A percentile compares a stretch with the other conserved stretches of the same genome.
Conservation (phyloP, 2,888 invertebrate genomes). For the Orchesella flavescens region DNA sequence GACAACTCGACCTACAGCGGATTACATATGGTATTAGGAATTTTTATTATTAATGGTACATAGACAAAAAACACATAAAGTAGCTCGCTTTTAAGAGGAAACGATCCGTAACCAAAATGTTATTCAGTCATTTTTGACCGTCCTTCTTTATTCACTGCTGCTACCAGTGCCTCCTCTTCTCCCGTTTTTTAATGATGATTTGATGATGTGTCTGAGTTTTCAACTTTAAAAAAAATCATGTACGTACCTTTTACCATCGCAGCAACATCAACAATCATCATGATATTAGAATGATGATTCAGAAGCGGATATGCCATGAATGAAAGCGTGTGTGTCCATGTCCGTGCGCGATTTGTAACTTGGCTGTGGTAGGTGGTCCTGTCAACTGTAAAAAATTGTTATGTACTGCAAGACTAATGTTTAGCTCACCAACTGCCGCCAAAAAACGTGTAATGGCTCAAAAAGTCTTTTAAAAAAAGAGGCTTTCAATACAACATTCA, state of each 20-base stretch:
- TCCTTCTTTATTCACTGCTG: slow-evolving; percentile 16
- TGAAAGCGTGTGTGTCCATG: slow-evolving; percentile 25
- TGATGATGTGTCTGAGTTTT: slow-evolving; percentile 51
- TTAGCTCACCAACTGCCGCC: slow-evolving; percentile 3
- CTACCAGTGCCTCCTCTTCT: no score
- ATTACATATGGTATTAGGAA: background rate
- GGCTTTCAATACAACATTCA: background rate
- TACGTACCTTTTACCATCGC: background rate
- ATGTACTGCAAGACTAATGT: no score
- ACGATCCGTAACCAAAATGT: slow-evolving; percentile 40
- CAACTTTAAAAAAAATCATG: slow-evolving; percentile 43
- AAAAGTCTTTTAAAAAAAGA: background rate
- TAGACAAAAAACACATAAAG: background rate
- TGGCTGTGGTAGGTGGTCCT: slow-evolving; percentile 59
- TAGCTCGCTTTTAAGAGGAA: slow-evolving; percentile 31
- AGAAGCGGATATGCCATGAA: background rate
- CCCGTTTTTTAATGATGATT: slow-evolving; percentile 48
- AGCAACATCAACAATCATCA: background rate
- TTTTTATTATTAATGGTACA: slow-evolving; percentile 1
- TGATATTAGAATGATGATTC: no score
- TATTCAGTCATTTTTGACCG: slow-evolving; percentile 26
- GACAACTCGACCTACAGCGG: slow-evolving; percentile 1
- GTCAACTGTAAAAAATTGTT: slow-evolving; percentile 48
- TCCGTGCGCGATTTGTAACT: slow-evolving; percentile 40
- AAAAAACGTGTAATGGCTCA: background rate